Evolutionary conservation across 1,140 invertebrate species (phyloP).

Genomic region (Drosophila carrolli): DNA sequence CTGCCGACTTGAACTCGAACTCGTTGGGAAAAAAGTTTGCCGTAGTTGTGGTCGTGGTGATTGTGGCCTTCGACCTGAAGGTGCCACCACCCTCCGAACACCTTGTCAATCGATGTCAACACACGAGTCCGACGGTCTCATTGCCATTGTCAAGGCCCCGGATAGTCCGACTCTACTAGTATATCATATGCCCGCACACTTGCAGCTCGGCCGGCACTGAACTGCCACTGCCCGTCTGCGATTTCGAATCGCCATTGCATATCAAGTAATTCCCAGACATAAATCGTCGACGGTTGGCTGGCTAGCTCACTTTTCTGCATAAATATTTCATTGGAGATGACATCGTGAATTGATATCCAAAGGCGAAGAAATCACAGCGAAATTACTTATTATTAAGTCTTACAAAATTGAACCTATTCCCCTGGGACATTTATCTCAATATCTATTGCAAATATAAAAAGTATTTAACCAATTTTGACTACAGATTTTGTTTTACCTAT

Average conservation of each 20-base stretch:
- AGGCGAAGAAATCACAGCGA: not conserved
- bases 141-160: slow-evolving; percentile 72
- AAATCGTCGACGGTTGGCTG: slow-evolving; percentile 27
- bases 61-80: slow-evolving; percentile 18
- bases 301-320: slow-evolving; percentile 21
- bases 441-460: too few species aligned
- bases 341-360: slow-evolving; percentile 16
- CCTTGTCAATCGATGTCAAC: slow-evolving; percentile 78
- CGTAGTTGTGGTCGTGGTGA: slow-evolving; percentile 10
- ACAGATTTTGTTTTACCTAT: too few species aligned
- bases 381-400: not conserved
- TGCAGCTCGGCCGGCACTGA: slow-evolving; percentile 27
- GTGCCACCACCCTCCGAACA: not conserved
- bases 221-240: slow-evolving; percentile 40
- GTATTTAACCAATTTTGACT: too few species aligned
- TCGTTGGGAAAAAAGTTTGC: slow-evolving; percentile 35
- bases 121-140: slow-evolving; percentile 45
- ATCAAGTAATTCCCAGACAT: slow-evolving; percentile 57
- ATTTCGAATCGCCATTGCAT: slow-evolving; percentile 56
- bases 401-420: not conserved
- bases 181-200: not conserved
- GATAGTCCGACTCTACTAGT: slow-evolving; percentile 17
- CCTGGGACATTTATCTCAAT: too few species aligned
- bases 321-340: slow-evolving; percentile 30
- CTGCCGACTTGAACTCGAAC: slow-evolving; percentile 36